Evolutionary conservation across 2,888 invertebrate genomes (phyloP), one percentile per base, ranked within the genome.

Genomic region (Drosophila prolongata): DNA sequence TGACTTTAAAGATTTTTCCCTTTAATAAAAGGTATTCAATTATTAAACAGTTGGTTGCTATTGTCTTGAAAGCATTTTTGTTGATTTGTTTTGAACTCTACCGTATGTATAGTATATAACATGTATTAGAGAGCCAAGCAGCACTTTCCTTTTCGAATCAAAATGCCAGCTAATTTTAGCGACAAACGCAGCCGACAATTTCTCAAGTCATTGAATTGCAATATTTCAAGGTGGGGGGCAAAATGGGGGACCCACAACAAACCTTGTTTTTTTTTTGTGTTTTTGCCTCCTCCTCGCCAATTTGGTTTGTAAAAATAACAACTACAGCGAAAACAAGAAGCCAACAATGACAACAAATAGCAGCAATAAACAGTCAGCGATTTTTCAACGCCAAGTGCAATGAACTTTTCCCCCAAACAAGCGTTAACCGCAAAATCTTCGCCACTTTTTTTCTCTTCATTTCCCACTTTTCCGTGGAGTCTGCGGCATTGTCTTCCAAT

Each of bases 341-440:
- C 19, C 44, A 24, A 49, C 62, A 76, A 53, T 46, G 66, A 59
- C 69, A 65, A 47, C 40, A 73, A 49, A 71, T 49, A 79, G 56
- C 64, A 75, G 60, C 65, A 69, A 67, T 67, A 80, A 86, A 80
- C 75, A 80, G 65, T 82, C 81, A 68, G 77, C 84, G 80, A 87
- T 82, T 82, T 82, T 82, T 70, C 71, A 69, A 66, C 69, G 16
- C 35, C 30, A 60, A 75, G 81, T 80, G 81, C 82, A 79, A 66
- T 87, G 82, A 82, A 82, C 82, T 79, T 59, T 43, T 37, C 34
- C 19, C 9, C 19, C 60, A 42, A 59, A 35, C 46, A n/a, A 46
- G 24, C 46, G 27, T n/a, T 16, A 46, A 27, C 46, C 46, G n/a
- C 46, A 46, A 46, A 38, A 46, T 46, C 46, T 46, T 46, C 46